These are phyloP conservation scores for Rutilus rutilus DNA, from an alignment of 2,113 vertebrate genomes.

Conservation along the genomic window DNA sequence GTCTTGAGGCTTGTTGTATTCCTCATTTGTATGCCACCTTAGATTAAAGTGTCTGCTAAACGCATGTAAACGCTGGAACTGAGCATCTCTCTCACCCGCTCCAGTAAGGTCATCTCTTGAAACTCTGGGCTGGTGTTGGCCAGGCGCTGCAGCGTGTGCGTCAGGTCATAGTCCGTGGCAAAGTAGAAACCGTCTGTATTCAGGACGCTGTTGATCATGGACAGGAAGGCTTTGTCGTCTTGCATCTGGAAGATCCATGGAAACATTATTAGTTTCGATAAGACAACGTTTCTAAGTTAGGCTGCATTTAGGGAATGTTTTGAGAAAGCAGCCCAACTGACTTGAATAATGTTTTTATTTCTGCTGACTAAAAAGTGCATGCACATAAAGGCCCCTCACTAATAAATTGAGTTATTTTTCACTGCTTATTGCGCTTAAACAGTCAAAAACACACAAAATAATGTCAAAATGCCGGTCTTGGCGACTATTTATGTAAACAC, in stretches of 20 bases:
- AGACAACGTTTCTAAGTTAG: neutral
- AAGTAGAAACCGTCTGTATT: constrained; percentile 93
- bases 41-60: too few relatives aligned
- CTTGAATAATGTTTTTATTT: neutral
- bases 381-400: too few relatives aligned
- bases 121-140: constrained; percentile 97
- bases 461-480: too few relatives aligned
- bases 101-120: constrained; percentile 94
- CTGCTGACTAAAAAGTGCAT: neutral
- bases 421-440: too few relatives aligned
- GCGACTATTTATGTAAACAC: too few relatives aligned
- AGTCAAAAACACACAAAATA: too few relatives aligned
- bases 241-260: constrained; percentile 81
- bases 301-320: neutral
- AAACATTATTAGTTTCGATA: neutral
- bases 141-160: constrained; percentile 89
- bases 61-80: too few relatives aligned
- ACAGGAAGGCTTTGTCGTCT: constrained; percentile 92
- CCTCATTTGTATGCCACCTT: too few relatives aligned
- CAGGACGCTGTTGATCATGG: constrained; percentile 91
- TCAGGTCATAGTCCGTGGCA: constrained; percentile 90
- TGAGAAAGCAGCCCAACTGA: neutral
- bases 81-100: constrained; percentile 80
- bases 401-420: too few relatives aligned
- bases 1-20: too few relatives aligned